These are phyloP conservation scores for Periophthalmodon schlosseri DNA, from an alignment of 2,113 vertebrate species.

Conservation along the genomic window DNA sequence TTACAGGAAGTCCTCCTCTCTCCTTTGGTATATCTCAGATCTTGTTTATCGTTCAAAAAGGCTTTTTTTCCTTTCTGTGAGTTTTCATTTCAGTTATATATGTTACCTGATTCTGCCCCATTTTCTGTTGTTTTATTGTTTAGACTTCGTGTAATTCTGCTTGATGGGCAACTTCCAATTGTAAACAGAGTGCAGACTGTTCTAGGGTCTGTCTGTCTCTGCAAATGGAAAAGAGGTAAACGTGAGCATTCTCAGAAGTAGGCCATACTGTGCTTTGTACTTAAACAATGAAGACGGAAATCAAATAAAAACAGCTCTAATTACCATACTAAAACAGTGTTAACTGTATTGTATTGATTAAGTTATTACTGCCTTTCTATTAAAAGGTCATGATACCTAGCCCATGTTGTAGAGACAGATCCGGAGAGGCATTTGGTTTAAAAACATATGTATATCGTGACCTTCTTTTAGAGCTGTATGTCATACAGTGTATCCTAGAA, in stretches of 20 bases:
- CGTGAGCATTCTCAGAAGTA: too few species aligned
- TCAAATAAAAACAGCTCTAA: not conserved
- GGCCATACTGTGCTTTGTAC: not conserved
- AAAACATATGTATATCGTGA: not conserved
- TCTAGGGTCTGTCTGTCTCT: not conserved
- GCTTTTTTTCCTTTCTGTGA: constrained; percentile 19
- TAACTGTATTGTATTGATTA: not conserved
- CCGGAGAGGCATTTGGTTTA: too few species aligned
- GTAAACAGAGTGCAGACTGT: not conserved
- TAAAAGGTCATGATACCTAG: not conserved
- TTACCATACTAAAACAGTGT: not conserved
- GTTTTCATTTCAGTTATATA: not conserved
- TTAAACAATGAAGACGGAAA: not conserved
- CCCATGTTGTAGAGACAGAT: too few species aligned
- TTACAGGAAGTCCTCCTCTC: constrained; percentile 60
- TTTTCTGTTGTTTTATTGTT: constrained; percentile 13
- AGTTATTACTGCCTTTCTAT: not conserved
- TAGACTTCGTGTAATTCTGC: not conserved
- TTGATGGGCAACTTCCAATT: constrained; percentile 9
- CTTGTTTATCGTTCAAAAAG: constrained; percentile 25
- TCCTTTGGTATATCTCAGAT: constrained; percentile 29
- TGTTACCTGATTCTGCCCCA: not conserved
- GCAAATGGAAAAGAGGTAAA: not conserved
- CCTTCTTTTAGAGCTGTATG: not conserved
- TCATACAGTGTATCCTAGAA: too few species aligned